Percentiles rank a stretch among this genome's conserved stretches.
Evolutionary conservation across 2,888 invertebrate species (phyloP).

Genomic region (Mythimna loreyi): DNA sequence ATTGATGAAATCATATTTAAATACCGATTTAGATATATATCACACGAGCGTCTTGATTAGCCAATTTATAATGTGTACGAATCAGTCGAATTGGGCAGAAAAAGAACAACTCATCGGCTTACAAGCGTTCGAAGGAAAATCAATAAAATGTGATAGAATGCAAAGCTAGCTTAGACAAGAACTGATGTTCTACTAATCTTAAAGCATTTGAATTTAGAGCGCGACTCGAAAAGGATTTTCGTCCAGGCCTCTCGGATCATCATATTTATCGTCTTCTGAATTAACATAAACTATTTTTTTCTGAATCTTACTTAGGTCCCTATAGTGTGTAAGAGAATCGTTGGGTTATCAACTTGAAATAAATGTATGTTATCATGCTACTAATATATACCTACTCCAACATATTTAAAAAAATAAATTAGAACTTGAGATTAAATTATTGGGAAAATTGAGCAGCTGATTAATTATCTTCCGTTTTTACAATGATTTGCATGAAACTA

Average conservation of each 20-base stretch:
- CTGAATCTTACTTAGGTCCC: not conserved
- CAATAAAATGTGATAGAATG: constrained; percentile 40
- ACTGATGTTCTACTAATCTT: constrained; percentile 33
- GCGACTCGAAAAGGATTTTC: constrained; percentile 18
- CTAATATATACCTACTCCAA: no score
- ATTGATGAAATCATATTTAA: not conserved
- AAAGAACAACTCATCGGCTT: no score
- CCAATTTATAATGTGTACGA: constrained; percentile 21
- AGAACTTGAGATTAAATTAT: not conserved
- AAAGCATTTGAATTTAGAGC: constrained; percentile 23
- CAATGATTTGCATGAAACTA: no score
- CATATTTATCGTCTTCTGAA: constrained; percentile 1
- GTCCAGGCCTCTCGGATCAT: not conserved
- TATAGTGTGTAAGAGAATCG: not conserved
- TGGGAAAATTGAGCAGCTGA: not conserved
- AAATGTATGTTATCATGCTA: no score
- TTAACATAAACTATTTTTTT: not conserved
- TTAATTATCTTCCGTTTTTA: no score
- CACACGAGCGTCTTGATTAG: constrained; percentile 16
- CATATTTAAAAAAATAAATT: not conserved
- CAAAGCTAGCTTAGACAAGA: constrained; percentile 27
- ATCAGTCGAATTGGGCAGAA: constrained; percentile 11
- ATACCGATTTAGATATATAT: not conserved
- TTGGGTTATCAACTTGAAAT: not conserved
- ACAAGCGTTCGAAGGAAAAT: constrained; percentile 3